These are phyloP conservation scores for Mactromeris polynyma DNA, from an alignment of 2,888 invertebrate species.

Conservation along the genomic window DNA sequence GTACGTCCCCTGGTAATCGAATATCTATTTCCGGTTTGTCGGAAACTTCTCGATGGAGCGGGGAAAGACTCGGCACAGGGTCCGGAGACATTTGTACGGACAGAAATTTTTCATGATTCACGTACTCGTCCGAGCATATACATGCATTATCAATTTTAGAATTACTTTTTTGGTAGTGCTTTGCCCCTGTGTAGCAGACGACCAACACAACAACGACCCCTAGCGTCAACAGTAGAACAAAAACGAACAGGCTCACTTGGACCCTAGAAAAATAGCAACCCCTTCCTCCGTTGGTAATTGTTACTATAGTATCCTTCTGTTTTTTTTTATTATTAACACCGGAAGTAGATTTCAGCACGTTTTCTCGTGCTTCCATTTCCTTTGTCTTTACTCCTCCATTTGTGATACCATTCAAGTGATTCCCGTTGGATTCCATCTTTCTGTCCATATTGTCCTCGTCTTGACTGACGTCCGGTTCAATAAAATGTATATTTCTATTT, in stretches of 20 bases:
- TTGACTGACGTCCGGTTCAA: no score
- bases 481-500: no score
- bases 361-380: conserved; percentile 43
- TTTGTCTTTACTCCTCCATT: conserved; percentile 42
- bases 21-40: conserved; percentile 43
- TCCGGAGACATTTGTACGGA: conserved; percentile 2
- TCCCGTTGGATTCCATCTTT: conserved; percentile 36
- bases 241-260: conserved; percentile 68
- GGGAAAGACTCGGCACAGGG: neutral
- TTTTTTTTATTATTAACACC: conserved; percentile 39
- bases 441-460: neutral
- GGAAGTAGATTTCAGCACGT: conserved; percentile 60
- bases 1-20: conserved; percentile 75
- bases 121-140: conserved; percentile 10
- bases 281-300: conserved; percentile 57
- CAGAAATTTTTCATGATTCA: neutral
- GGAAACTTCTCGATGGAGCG: neutral
- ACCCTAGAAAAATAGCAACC: conserved; percentile 74
- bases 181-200: conserved; percentile 45
- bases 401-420: conserved; percentile 4
- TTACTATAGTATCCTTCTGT: conserved; percentile 70
- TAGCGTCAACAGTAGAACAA: conserved; percentile 67
- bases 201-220: conserved; percentile 72
- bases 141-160: neutral
- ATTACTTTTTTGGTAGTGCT: conserved; percentile 18